Conservation (phyloP, 2,797 vertebrate genomes). For the Peromyscus aztecus region DNA sequence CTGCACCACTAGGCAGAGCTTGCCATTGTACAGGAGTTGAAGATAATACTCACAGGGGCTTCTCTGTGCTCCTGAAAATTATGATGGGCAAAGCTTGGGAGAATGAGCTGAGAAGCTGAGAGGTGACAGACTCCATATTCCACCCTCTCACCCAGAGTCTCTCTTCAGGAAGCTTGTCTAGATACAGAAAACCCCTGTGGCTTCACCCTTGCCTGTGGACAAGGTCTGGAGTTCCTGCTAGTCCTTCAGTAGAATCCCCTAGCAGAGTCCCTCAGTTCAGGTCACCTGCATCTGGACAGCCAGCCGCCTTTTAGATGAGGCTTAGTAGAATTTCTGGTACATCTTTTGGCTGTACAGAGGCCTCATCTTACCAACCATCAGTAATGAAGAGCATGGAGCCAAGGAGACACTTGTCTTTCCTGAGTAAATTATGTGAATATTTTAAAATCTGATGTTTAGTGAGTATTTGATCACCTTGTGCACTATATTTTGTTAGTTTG, state of each 20-base stretch:
- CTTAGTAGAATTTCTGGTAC: conserved; percentile 13
- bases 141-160: background rate
- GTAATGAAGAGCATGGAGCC: background rate
- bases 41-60: background rate
- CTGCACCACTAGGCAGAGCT: background rate
- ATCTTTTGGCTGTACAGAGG: background rate
- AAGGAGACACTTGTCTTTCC: background rate
- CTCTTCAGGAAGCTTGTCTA: background rate
- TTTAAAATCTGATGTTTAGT: conserved; percentile 65
- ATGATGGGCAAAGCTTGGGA: background rate
- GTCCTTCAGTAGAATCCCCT: background rate
- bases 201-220: background rate
- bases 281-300: background rate
- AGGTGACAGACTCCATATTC: background rate
- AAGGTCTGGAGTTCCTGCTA: background rate
- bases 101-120: background rate
- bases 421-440: conserved; percentile 61
- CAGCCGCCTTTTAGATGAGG: background rate
- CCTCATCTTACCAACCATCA: background rate
- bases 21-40: background rate
- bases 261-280: background rate
- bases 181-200: background rate
- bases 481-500: conserved; percentile 61
- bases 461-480: conserved; percentile 54
- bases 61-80: background rate